These are phyloP conservation scores for Microcebus tavaratra DNA, from an alignment of 2,113 vertebrate species.

Conservation along the genomic window DNA sequence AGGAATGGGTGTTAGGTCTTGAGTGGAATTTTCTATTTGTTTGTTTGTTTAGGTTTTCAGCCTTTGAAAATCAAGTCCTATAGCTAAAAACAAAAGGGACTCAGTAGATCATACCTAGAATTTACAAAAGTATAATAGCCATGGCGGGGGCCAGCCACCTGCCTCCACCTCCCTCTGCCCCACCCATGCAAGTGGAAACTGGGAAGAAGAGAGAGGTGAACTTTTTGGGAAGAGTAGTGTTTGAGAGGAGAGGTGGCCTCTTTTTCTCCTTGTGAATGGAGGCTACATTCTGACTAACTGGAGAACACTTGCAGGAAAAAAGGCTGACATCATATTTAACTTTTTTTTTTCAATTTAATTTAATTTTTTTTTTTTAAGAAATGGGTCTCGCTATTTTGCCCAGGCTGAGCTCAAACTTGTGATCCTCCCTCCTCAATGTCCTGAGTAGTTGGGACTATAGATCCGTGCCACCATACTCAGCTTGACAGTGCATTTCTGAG, in stretches of 20 bases:
- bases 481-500: neutral
- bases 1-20: neutral
- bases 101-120: neutral
- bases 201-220: neutral
- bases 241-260: neutral
- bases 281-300: neutral
- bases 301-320: neutral
- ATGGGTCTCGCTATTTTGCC: no score
- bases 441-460: no score
- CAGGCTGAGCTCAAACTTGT: no score
- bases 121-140: neutral
- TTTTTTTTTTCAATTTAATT: no score
- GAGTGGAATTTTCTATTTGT: neutral
- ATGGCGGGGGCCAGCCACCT: neutral
- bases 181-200: neutral
- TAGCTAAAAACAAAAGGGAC: neutral
- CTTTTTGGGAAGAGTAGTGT: neutral
- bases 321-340: neutral
- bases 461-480: no score
- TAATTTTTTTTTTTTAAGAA: no score
- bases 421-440: no score
- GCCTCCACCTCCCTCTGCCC: neutral
- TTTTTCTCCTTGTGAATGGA: neutral
- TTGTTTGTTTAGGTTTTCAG: neutral
- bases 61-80: conserved; percentile 27